A percentile compares a stretch with the other conserved stretches of the same genome.
These are phyloP conservation scores for Picathartes gymnocephalus DNA, from an alignment of 2,113 vertebrate genomes.

Conservation along the genomic window DNA sequence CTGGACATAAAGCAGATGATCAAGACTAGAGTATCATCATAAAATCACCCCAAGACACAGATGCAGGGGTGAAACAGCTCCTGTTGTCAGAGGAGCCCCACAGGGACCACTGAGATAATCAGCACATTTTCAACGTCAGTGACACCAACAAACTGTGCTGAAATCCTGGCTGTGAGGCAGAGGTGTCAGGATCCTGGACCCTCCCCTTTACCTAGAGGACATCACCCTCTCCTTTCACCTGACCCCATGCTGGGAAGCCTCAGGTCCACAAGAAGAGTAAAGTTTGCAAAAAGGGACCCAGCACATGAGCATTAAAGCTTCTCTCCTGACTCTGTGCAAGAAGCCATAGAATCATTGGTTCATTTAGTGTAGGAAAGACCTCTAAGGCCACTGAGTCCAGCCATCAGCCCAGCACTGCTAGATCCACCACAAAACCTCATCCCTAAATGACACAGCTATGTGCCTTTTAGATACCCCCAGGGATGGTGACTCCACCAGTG, in stretches of 20 bases:
- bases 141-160: background rate
- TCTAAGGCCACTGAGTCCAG: background rate
- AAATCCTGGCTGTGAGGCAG: background rate
- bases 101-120: background rate
- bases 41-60: background rate
- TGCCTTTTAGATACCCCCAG: background rate
- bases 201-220: background rate
- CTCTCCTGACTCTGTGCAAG: background rate
- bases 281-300: background rate
- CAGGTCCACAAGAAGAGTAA: background rate
- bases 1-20: background rate
- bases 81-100: background rate
- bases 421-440: background rate
- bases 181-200: background rate
- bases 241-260: background rate
- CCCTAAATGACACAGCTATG: background rate
- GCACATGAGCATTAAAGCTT: background rate
- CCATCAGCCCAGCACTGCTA: background rate
- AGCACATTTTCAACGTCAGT: background rate
- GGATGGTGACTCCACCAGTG: background rate
- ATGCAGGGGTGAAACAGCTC: rapidly evolving
- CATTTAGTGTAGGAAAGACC: background rate
- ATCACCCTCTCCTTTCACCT: background rate
- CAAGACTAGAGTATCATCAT: background rate
- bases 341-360: background rate